Conservation (phyloP, 2,113 vertebrate genomes). For the Thamnophis sirtalis region DNA sequence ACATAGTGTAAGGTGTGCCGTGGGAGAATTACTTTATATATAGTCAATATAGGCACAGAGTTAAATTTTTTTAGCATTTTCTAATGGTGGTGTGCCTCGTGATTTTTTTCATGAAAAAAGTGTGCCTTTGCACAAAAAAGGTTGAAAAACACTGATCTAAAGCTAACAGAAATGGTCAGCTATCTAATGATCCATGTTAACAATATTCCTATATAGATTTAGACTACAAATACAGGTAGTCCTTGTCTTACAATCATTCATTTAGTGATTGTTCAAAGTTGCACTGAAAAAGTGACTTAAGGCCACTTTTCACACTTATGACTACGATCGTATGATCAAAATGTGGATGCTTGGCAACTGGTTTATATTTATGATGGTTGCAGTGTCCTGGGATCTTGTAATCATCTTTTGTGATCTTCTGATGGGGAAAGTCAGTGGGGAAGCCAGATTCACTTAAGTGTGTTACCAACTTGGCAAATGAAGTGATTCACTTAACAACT, state of each 20-base stretch:
- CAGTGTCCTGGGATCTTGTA: neutral
- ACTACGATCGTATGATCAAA: neutral
- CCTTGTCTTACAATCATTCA: neutral
- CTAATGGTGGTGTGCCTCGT: no score
- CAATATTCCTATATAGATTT: neutral
- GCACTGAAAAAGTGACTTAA: neutral
- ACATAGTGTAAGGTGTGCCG: no score
- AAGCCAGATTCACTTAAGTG: neutral
- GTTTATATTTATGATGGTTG: neutral
- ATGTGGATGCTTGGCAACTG: neutral
- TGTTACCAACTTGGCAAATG: neutral
- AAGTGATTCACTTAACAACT: neutral
- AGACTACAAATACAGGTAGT: neutral
- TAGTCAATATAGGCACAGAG: no score
- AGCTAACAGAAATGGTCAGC: neutral
- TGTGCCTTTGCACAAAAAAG: no score
- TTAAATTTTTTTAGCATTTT: no score
- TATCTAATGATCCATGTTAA: neutral
- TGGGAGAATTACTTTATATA: no score
- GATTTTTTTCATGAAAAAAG: no score
- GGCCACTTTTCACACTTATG: neutral
- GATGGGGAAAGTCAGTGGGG: neutral
- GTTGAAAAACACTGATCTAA: no score
- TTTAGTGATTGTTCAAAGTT: neutral
- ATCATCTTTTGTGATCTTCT: neutral